Conservation (phyloP, 2,888 invertebrate species). For the Xestia ashworthii region DNA sequence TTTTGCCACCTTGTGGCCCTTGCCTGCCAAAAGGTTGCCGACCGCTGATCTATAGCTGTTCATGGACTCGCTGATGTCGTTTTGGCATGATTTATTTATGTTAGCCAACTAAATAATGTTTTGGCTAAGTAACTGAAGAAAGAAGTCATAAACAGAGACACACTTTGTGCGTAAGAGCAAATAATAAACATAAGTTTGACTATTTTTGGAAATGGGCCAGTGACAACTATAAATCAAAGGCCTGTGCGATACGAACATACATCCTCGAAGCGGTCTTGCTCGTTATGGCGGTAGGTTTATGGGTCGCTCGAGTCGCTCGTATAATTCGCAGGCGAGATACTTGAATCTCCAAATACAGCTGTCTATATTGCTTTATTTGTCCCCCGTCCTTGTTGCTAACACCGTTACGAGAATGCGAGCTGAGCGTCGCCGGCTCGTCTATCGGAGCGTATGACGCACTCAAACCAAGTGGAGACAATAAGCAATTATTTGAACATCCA, state of each 20-base stretch:
- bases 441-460: constrained; percentile 60
- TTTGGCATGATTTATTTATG: constrained; percentile 18
- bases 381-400: constrained; percentile 65
- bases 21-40: too few relatives aligned
- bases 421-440: constrained; percentile 63
- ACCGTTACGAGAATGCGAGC: constrained; percentile 58
- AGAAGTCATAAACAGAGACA: constrained; percentile 26
- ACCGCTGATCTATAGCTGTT: too few relatives aligned
- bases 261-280: constrained; percentile 53
- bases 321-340: constrained; percentile 66
- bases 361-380: constrained; percentile 74
- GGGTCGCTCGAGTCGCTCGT: constrained; percentile 63
- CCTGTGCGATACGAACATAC: constrained; percentile 43
- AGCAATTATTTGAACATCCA: constrained; percentile 62
- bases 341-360: constrained; percentile 72
- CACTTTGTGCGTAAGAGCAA: constrained; percentile 31
- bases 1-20: too few relatives aligned
- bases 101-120: background rate
- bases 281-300: constrained; percentile 64
- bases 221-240: constrained; percentile 51
- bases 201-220: constrained; percentile 50
- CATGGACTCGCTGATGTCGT: constrained; percentile 1
- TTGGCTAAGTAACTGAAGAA: constrained; percentile 14
- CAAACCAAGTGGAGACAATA: constrained; percentile 61
- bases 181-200: constrained; percentile 29